Conservation (phyloP, 2,113 vertebrate genomes). For the Hippolais icterina region DNA sequence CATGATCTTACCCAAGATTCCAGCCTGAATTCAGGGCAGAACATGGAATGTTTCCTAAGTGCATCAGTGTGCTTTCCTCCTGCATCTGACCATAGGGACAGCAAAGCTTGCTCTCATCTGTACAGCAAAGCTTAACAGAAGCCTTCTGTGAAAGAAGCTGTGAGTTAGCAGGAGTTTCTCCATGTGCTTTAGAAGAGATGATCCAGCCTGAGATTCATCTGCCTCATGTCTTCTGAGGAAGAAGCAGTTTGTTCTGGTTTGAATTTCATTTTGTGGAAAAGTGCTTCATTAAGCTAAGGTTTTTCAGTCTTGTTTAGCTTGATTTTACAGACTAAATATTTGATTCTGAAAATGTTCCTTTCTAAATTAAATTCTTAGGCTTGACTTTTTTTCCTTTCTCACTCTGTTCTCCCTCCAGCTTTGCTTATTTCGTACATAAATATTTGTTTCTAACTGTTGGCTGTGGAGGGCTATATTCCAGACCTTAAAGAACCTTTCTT, state of each 20-base stretch:
- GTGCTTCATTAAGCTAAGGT: not conserved
- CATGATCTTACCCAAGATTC: not conserved
- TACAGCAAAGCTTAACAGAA: not conserved
- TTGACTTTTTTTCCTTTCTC: not conserved
- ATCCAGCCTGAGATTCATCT: not conserved
- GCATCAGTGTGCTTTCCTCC: not conserved
- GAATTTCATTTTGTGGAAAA: not conserved
- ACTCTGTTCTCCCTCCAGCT: not conserved
- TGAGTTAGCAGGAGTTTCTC: not conserved
- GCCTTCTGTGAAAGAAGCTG: fast-evolving
- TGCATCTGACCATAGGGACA: not conserved
- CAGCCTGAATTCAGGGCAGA: not conserved
- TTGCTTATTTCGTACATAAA: not conserved
- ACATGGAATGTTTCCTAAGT: not conserved
- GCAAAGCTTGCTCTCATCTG: not conserved
- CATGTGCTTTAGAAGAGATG: not conserved
- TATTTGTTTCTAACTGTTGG: not conserved
- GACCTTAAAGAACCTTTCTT: not conserved
- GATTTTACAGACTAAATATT: not conserved
- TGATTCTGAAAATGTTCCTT: not conserved
- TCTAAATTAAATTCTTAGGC: not conserved
- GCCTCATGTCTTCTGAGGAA: not conserved
- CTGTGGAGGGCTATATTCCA: not conserved
- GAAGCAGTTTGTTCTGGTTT: not conserved
- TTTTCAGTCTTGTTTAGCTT: not conserved